Evolutionary conservation across 2,888 invertebrate genomes (phyloP), one percentile per base, ranked within the genome.

Genomic region (Acleris holmiana): DNA sequence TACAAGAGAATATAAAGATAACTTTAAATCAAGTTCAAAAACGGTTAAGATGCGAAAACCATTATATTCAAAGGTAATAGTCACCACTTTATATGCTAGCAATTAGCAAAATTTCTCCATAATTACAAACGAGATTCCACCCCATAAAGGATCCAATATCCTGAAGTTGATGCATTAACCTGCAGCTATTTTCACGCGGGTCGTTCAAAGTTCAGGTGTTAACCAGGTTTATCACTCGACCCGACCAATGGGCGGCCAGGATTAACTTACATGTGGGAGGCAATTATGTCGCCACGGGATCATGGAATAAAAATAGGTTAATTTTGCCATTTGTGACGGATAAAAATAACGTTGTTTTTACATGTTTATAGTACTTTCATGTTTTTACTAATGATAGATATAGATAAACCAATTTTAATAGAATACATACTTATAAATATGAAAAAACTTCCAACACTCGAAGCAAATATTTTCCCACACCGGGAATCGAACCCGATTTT

Each of bases 131-230:
- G 58, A 55, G 46, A 49, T 61, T 55, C 48, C 47, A 61, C 54
- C 54, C 46, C 55, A 60, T 65, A 65, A 65, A 65, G 44, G 65
- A 25, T 49, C 59, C 49, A 60, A 55, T 58, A 54, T 61, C 60
- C 49, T 57, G 60, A 64, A 67, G 61, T 68, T 67, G 59, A 47
- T 62, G 55, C 59, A 66, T 58, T 57, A 66, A 40, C 60, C 44
- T 17, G 58, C 25, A 57, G 63, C 63, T 61, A 66, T 59, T 68
- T 66, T 67, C 69, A 50, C 64, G 44, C 66, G 54, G 47, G 65
- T 66, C 61, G 66, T 19, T 55, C 57, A 65, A 67, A 69, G 61
- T 69, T 67, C 64, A 70, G 61, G 70, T 69, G 70, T 63, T 62
- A 68, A 67, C 61, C 64, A 50, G 59, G 58, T 62, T 66, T 64